Percentiles rank a stretch among this genome's conserved stretches.
Evolutionary conservation across 2,888 invertebrate genomes (phyloP).

Genomic region (Eutolmus rufibarbis): DNA sequence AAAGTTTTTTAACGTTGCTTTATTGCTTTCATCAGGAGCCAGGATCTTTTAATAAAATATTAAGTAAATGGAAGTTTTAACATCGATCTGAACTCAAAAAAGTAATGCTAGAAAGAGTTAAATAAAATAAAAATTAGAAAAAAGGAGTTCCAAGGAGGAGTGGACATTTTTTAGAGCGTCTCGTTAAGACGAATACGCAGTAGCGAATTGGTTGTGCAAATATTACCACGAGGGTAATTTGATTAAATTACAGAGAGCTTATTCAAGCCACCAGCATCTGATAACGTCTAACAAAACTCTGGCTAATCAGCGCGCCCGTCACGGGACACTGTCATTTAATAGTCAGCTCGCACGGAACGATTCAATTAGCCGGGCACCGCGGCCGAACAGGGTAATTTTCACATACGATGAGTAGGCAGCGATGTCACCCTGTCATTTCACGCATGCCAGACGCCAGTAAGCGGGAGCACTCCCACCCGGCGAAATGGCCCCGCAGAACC

Average conservation of each 20-base stretch:
- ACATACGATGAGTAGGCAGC: not conserved
- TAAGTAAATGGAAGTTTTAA: no score
- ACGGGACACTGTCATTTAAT: not conserved
- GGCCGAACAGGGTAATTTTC: not conserved
- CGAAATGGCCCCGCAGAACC: not conserved
- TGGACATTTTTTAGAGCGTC: not conserved
- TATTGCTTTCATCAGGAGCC: no score
- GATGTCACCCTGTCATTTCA: not conserved
- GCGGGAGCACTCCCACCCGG: not conserved
- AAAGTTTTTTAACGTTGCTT: no score
- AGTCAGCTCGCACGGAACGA: not conserved
- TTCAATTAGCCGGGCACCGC: not conserved
- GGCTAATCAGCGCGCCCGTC: not conserved
- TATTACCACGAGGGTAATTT: not conserved
- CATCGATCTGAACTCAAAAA: no score
- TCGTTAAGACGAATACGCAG: not conserved
- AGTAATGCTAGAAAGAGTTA: no score
- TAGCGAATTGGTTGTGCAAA: not conserved
- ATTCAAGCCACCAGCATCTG: not conserved
- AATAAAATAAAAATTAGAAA: not conserved
- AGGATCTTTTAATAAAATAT: no score
- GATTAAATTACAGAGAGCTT: not conserved
- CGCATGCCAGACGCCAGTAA: not conserved
- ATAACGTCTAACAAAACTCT: not conserved
- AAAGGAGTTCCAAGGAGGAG: not conserved